phyloP scores from a whole-genome alignment of 2,113 vertebrate genomes.

The Andinoacara biseriatus region DNA sequence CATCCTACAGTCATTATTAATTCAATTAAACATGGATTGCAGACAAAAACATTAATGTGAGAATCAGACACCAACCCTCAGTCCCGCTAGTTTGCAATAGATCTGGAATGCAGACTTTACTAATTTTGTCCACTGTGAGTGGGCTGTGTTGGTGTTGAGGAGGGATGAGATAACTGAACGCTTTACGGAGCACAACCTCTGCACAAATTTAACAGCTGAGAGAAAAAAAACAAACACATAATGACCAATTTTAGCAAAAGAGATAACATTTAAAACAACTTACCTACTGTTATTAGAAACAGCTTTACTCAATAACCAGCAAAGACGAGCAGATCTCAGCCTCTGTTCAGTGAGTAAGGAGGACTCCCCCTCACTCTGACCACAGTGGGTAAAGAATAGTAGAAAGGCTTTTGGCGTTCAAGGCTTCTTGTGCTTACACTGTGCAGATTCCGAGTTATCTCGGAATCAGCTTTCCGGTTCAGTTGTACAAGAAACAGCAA shows the following conservation, averaged over 20 bases:
- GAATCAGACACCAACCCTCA: background rate
- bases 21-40: background rate
- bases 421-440: conserved; percentile 30
- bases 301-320: background rate
- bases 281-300: background rate
- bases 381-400: background rate
- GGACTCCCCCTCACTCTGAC: background rate
- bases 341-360: background rate
- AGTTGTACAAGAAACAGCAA: background rate
- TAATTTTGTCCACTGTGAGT: background rate
- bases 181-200: background rate
- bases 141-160: background rate
- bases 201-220: background rate
- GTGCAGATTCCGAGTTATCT: conserved; percentile 20
- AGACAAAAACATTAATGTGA: background rate
- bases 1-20: background rate
- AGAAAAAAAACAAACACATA: background rate
- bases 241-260: background rate
- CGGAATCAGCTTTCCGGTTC: background rate
- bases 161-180: background rate
- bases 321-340: background rate
- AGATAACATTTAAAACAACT: background rate
- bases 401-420: conserved; percentile 23
- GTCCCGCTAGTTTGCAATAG: background rate
- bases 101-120: background rate